phyloP scores from a whole-genome alignment of 2,113 vertebrate species.

The Lates calcarifer region DNA sequence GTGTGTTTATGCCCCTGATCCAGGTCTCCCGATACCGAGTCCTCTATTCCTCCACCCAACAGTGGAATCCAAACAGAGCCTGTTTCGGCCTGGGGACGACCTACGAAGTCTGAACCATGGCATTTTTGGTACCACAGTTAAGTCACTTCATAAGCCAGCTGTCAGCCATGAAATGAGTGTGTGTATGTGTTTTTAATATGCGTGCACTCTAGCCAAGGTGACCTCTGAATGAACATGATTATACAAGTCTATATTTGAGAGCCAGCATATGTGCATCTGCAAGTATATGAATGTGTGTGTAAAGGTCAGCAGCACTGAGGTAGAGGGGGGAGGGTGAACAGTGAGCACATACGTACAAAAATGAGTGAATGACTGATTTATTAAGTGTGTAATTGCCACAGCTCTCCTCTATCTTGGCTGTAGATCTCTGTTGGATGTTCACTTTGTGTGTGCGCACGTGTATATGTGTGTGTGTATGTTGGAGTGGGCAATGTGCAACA shows the following conservation, averaged over 20 bases:
- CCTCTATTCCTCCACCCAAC: conserved; percentile 41
- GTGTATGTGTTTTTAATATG: neutral
- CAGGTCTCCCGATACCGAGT: conserved; percentile 24
- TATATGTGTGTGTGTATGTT: conserved; percentile 27
- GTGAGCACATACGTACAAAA: conserved; percentile 54
- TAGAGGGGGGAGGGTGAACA: conserved; percentile 16
- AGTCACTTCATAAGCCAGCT: conserved; percentile 56
- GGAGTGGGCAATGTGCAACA: conserved; percentile 41
- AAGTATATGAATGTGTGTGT: conserved; percentile 33
- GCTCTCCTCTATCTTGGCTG: conserved; percentile 62
- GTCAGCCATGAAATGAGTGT: conserved; percentile 44
- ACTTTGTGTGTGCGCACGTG: conserved; percentile 16
- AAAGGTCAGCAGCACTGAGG: conserved; percentile 29
- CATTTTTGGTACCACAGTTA: conserved; percentile 32
- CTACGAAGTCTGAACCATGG: conserved; percentile 7
- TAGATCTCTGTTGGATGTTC: conserved; percentile 40
- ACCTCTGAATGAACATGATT: conserved; percentile 40
- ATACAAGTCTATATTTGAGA: conserved; percentile 35
- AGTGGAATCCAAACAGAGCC: conserved; percentile 45
- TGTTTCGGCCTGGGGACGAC: conserved; percentile 22
- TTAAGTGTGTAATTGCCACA: conserved; percentile 75
- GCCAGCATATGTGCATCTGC: neutral
- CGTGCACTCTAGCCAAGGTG: conserved; percentile 33
- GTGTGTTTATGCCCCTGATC: conserved; percentile 29
- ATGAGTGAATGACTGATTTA: conserved; percentile 78